phyloP scores from a whole-genome alignment of 2,113 vertebrate species.

The Axis porcinus region DNA sequence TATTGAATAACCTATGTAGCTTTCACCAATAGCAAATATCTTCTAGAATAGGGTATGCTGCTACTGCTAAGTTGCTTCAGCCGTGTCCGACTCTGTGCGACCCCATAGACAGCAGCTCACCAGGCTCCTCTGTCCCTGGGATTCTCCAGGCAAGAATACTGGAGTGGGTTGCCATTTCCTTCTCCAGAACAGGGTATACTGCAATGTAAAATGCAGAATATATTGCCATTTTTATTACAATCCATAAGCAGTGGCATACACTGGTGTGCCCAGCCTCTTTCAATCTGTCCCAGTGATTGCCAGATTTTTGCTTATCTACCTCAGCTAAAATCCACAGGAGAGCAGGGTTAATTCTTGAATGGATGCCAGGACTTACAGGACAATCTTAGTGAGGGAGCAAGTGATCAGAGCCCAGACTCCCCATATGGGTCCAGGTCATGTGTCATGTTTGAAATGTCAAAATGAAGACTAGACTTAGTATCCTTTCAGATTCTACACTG shows the following conservation, averaged over 20 bases:
- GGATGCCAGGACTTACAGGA: not conserved
- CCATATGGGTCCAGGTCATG: not conserved
- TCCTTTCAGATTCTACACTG: not conserved
- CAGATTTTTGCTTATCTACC: not conserved
- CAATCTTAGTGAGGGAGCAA: not conserved
- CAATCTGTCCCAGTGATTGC: not conserved
- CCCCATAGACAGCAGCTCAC: no score
- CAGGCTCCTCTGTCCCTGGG: no score
- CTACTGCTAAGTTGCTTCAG: no score
- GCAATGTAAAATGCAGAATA: not conserved
- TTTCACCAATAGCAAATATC: slow-evolving; percentile 42
- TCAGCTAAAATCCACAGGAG: not conserved
- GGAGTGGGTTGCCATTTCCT: no score
- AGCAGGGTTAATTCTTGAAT: not conserved
- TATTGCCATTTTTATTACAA: not conserved
- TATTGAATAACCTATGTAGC: not conserved
- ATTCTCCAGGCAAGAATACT: no score
- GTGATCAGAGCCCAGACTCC: not conserved
- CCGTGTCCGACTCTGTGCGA: no score
- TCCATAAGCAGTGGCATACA: not conserved
- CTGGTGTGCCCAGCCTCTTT: not conserved
- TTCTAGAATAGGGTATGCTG: not conserved
- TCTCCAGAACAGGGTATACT: not conserved
- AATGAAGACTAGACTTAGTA: not conserved
- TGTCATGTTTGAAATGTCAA: not conserved